Evolutionary conservation across 2,113 vertebrate species (phyloP).

Genomic region (Ochotona princeps): DNA sequence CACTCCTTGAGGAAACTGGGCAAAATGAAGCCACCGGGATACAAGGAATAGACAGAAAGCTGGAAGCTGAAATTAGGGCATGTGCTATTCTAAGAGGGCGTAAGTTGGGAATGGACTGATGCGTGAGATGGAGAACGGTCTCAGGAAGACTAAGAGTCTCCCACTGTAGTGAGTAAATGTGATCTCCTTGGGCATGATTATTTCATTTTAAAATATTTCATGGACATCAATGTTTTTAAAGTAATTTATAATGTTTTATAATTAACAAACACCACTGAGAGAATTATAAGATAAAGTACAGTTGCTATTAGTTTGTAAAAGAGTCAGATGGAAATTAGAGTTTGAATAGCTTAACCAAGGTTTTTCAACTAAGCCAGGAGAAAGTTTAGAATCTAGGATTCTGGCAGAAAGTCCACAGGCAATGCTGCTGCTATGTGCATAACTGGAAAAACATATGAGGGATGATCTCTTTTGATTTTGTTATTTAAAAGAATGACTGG

Average conservation of each 20-base stretch:
- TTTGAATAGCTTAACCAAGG: background rate
- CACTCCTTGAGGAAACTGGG: background rate
- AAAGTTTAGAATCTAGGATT: background rate
- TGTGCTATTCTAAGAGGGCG: background rate
- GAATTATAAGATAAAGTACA: background rate
- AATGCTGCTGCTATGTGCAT: background rate
- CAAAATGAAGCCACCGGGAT: background rate
- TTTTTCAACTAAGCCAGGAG: background rate
- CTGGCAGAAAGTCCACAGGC: background rate
- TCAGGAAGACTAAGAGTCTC: background rate
- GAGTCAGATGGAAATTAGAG: background rate
- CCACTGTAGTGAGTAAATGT: background rate
- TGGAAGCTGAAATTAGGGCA: background rate
- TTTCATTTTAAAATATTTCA: background rate
- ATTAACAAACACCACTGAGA: background rate
- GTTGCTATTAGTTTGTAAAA: background rate
- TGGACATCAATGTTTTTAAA: background rate
- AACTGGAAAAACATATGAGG: background rate
- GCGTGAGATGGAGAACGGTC: background rate
- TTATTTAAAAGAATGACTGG: constrained; percentile 26
- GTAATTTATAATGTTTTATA: background rate
- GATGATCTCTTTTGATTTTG: background rate
- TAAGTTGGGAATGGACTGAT: background rate
- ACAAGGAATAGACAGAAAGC: background rate
- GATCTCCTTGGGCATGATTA: background rate